phyloP scores from a whole-genome alignment of 1,140 invertebrate genomes.

The Macrostomum lignano region DNA sequence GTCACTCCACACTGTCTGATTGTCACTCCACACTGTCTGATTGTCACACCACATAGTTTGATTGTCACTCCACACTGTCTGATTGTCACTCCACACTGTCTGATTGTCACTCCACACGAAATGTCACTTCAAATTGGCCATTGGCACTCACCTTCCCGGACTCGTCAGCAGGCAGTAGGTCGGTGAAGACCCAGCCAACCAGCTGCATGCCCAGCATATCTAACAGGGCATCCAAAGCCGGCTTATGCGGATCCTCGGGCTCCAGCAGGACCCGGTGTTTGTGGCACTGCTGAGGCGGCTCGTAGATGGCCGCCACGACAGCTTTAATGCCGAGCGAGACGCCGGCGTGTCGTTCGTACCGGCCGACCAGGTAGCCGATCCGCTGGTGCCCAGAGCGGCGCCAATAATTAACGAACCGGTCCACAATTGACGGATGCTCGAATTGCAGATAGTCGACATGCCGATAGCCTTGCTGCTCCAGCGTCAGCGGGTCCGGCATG shows the following conservation, averaged over 20 bases:
- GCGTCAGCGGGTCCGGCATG: constrained; percentile 76
- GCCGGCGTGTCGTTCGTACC: constrained; percentile 47
- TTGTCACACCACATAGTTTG: no score
- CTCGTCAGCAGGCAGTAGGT: no score
- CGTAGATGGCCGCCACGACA: constrained; percentile 75
- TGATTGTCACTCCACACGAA: no score
- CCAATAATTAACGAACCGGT: constrained; percentile 87
- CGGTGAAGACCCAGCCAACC: constrained; percentile 96
- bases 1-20: no score
- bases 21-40: no score
- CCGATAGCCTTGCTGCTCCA: constrained; percentile 67
- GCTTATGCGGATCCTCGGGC: no score
- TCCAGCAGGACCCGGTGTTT: no score
- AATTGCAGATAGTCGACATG: constrained; percentile 93
- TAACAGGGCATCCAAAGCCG: no score
- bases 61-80: no score
- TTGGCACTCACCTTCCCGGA: no score
- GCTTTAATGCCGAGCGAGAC: constrained; percentile 54
- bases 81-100: no score
- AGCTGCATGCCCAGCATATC: constrained; percentile 48
- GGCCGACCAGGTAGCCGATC: constrained; percentile 65
- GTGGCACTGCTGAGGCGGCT: constrained; percentile 90
- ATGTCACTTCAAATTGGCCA: no score
- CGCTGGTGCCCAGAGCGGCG: constrained; percentile 67
- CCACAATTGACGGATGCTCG: constrained; percentile 73